Base-by-base conservation (phyloP, 2,888 invertebrate species). In the Isoperla grammatica region DNA sequence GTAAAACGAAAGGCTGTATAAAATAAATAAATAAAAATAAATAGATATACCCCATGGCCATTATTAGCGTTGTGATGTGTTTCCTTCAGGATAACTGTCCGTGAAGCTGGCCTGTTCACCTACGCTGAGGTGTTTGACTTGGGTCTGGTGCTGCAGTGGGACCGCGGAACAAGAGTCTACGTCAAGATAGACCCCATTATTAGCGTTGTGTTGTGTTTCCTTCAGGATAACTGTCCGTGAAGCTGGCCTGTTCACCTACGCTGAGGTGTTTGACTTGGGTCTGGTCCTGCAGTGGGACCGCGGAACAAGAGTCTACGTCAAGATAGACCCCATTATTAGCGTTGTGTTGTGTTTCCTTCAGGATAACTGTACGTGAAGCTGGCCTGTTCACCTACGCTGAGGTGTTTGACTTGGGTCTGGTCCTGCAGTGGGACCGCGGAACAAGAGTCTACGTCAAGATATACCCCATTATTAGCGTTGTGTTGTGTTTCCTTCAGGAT, bases 111-210 rank as follows among this genome's bases (percentile, higher is more conserved):
- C 1, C 74, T 87, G 0, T 93, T 87, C 72, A 81, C 90, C 13
- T 87, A 89, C 68, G 78, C 91, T n/a, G 90, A 90, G 69, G 86
- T 88, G 0, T 83, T 85, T 0, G 83, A 87, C 42, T 74, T 91
- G 1, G 90, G 88, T 9, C 71, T 94, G 60, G 85, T 85, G 48
- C 73, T 95, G 1, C 88, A 90, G 69, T 95, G 95, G 95, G 94
- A 95, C 73, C 76, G 73, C 68, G 89, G 87, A 12, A 90, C 93
- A 15, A 78, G 92, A 56, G 85, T 92, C n/a, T n/a, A n/a, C n/a
- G n/a, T n/a, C n/a, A n/a, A n/a, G n/a, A n/a, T n/a, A n/a, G n/a
- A n/a, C n/a, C n/a, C n/a, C n/a, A n/a, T n/a, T n/a, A n/a, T n/a
- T n/a, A n/a, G n/a, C n/a, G n/a, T n/a, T n/a, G n/a, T n/a, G n/a